Percentiles rank a stretch among this genome's conserved stretches.
phyloP scores from a whole-genome alignment of 2,797 vertebrate species.

The Amblyopsis hoosieri region DNA sequence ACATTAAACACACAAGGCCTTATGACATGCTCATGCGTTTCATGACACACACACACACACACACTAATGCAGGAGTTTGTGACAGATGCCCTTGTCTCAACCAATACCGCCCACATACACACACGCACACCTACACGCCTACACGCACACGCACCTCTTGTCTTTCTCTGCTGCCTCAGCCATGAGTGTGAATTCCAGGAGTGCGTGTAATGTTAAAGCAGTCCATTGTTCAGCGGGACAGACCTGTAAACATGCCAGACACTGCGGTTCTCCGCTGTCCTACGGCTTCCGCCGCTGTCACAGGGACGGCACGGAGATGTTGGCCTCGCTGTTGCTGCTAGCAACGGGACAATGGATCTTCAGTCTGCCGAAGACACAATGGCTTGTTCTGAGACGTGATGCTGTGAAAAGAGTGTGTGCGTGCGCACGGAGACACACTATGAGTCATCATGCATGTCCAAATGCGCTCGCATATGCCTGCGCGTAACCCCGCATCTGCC shows the following conservation, averaged over 20 bases:
- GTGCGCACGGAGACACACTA: neutral
- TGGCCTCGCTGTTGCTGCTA: conserved; percentile 38
- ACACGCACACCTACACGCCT: conserved; percentile 9
- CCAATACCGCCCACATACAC: conserved; percentile 31
- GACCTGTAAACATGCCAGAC: conserved; percentile 37
- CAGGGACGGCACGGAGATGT: conserved; percentile 20
- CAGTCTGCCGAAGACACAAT: conserved; percentile 36
- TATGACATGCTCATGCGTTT: conserved; percentile 24
- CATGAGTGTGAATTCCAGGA: conserved; percentile 21
- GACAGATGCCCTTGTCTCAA: conserved; percentile 46
- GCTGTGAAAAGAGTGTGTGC: neutral
- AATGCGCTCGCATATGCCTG: neutral
- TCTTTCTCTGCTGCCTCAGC: conserved; percentile 21
- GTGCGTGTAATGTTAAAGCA: conserved; percentile 50
- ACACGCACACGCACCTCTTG: conserved; percentile 22
- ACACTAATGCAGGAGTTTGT: conserved; percentile 26
- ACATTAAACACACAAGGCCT: conserved; percentile 15
- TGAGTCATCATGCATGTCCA: neutral
- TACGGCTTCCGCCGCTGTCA: conserved; percentile 46
- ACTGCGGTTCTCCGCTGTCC: conserved; percentile 42
- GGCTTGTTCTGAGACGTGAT: neutral
- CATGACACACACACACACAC: conserved; percentile 27
- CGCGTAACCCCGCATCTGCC: conserved; percentile 9
- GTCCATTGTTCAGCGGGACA: conserved; percentile 58
- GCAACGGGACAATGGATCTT: conserved; percentile 42